Base-by-base conservation (phyloP, 2,888 invertebrate species). In the Calephelis perditalis region DNA sequence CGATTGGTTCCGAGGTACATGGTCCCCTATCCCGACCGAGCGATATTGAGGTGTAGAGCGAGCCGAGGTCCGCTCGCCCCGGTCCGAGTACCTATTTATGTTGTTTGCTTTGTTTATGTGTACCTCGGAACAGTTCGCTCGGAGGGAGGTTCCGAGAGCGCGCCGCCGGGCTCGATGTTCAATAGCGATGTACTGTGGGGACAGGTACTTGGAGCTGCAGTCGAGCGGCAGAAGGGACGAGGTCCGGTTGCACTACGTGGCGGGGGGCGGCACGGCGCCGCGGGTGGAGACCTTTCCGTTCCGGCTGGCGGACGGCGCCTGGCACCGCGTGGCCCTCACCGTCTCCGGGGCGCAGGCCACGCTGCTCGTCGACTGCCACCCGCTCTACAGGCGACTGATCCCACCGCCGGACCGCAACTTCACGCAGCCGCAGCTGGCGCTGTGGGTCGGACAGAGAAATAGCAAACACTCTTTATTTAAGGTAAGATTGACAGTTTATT, bases 371-470 rank as follows among this genome's bases (percentile, higher is more conserved):
- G 96, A 97, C 92, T 97, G 97, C 91, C 95, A 95, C 84, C 94
- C 95, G 71, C 92, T 96, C 69, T 97, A 96, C 92, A 94, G 95
- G 84, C 93, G 96, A 76, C 92, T 95, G 73, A 93, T 96, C 74
- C 93, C 94, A 70, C 94, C 94, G 68, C 95, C 96, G 62, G 94
- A 95, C 79, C 93, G 95, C 71, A 95, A 95, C 86, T 94, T 95
- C 84, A 92, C 94, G 62, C 91, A 93, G 75, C 94, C 94, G 59
- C 93, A 94, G 82, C 92, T 94, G 66, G 92, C 95, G 72, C 93
- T 97, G 70, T 97, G 96, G 96, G 92, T 97, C 68, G 97, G 97
- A 71, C 97, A 97, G 91, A 93, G 97, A 79, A 96, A 95, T 86
- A 92, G 92, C 84, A 94, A 94, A 81, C 96, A 96, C 91, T 96